A percentile compares a stretch with the other conserved stretches of the same genome.
phyloP scores from a whole-genome alignment of 2,888 invertebrate species.

The Eledona agricola region DNA sequence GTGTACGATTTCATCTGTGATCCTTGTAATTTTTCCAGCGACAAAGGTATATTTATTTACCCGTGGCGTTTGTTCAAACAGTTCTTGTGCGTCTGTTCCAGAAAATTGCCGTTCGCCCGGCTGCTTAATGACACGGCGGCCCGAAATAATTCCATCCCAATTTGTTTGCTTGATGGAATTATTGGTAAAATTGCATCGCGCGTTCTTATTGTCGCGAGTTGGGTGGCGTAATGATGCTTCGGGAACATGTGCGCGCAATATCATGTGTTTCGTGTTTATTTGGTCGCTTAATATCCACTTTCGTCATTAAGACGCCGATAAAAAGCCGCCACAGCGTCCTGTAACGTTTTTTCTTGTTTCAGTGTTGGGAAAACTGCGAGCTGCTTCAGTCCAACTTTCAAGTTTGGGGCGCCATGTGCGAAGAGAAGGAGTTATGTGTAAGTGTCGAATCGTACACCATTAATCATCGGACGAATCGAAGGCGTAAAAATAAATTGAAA shows the following conservation, averaged over 20 bases:
- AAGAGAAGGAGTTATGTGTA: slow-evolving; percentile 77
- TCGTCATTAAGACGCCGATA: slow-evolving; percentile 33
- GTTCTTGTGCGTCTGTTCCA: too few species aligned
- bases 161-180: slow-evolving; percentile 22
- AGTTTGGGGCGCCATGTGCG: slow-evolving; percentile 77
- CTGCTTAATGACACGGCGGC: slow-evolving; percentile 10
- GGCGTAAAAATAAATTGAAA: slow-evolving; percentile 46
- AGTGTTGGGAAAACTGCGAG: slow-evolving; percentile 83
- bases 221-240: slow-evolving; percentile 23
- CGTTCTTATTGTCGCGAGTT: slow-evolving; percentile 26
- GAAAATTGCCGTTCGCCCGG: too few species aligned
- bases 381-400: slow-evolving; percentile 76
- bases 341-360: slow-evolving; percentile 59
- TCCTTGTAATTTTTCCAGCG: too few species aligned
- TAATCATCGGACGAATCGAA: slow-evolving; percentile 43
- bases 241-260: slow-evolving; percentile 33
- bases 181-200: slow-evolving; percentile 18
- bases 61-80: too few species aligned
- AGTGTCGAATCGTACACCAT: slow-evolving; percentile 61
- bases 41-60: too few species aligned
- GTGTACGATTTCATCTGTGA: too few species aligned
- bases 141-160: slow-evolving; percentile 14
- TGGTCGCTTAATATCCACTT: slow-evolving; percentile 50
- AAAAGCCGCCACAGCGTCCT: slow-evolving; percentile 17
- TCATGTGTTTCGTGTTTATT: slow-evolving; percentile 51